phyloP scores from a whole-genome alignment of 2,113 vertebrate genomes.

The Chunga burmeisteri region DNA sequence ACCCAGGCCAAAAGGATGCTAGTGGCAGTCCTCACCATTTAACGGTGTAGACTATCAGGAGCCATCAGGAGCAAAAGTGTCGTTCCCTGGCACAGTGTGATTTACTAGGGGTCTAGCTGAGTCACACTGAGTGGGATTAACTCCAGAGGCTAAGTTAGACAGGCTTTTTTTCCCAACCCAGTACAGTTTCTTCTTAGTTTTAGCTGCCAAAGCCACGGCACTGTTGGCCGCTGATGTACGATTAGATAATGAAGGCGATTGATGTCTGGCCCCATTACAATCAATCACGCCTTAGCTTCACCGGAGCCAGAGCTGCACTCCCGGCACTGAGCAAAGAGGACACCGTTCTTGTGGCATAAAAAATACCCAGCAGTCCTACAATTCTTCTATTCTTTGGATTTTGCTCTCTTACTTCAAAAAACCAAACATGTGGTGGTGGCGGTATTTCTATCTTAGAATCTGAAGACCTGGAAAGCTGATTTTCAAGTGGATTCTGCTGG shows the following conservation, averaged over 20 bases:
- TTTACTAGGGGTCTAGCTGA: background rate
- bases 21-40: background rate
- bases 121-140: background rate
- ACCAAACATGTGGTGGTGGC: background rate
- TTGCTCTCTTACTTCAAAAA: background rate
- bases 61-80: background rate
- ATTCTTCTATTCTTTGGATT: background rate
- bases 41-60: background rate
- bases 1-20: background rate
- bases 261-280: background rate
- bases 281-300: background rate
- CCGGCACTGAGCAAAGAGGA: background rate
- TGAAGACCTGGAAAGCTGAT: background rate
- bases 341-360: background rate
- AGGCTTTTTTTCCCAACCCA: background rate
- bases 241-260: background rate
- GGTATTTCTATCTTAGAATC: background rate
- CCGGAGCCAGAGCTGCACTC: background rate
- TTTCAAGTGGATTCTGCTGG: background rate
- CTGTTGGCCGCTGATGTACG: background rate
- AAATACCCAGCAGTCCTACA: background rate
- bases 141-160: background rate
- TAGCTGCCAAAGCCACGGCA: background rate
- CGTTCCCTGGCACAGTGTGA: fast-evolving
- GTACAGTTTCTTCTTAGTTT: background rate